Base-by-base conservation (phyloP, 2,888 invertebrate species). In the Phrixothrix hirtus region DNA sequence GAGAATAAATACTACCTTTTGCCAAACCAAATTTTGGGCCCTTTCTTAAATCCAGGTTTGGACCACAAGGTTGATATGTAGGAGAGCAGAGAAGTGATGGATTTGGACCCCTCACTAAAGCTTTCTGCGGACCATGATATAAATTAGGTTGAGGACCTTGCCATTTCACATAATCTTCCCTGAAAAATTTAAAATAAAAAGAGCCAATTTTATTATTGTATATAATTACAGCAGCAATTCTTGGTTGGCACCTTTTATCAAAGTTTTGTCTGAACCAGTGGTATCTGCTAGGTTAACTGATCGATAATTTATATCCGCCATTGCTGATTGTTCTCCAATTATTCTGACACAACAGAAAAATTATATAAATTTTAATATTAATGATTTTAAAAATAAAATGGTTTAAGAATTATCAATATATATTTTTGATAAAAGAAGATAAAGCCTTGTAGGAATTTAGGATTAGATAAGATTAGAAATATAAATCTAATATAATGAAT, bases 81-180 rank as follows among this genome's bases (percentile, higher is more conserved):
- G 79, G 77, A 1, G 67, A 59, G 0, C 64, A 59, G 11, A 66
- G 47, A 14, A 71, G 49, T 14, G 60, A 58, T 17, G 59, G 48
- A 58, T 86, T 79, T 1, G 84, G 78, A 1, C 88, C 87, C 43
- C 77, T 76, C 0, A 80, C 78, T 1, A 78, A 31, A 21, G 73
- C 71, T 48, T 49, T 53, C 53, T 76, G 73, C n/a, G 77, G 72
- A 0, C 83, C 83, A 15, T 74, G 73, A 4, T 81, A 75, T 10
- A 86, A 74, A 37, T 80, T 81, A 0, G 85, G 83, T 73, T 91
- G 87, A 0, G 90, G 86, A 0, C 92, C 92, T 59, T 87, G 86
- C 91, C 92, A 92, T 2, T 89, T 85, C 37, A 90, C 81, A 69
- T 92, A 92, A 68, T 92, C 90, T 57, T 85, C 84, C 50, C 91